Evolutionary conservation across 2,113 vertebrate species (phyloP), one percentile per base, ranked within the genome.

Genomic region (Paraplagusia blochii): DNA sequence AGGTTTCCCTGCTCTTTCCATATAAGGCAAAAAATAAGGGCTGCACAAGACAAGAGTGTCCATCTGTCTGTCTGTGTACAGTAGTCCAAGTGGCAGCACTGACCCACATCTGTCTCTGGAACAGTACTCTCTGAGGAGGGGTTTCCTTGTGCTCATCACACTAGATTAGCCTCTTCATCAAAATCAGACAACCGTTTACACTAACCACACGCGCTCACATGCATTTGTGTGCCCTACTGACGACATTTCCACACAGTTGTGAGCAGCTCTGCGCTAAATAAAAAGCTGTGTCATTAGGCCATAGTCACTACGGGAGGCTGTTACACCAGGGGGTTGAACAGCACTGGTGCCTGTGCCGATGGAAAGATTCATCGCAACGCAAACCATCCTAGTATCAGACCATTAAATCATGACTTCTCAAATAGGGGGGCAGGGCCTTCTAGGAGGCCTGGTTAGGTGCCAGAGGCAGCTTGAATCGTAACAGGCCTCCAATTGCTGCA

Each of bases 41-140:
- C 10, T 39, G 4, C 12, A 40, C 38, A 11, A 12, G 7, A 34
- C 7, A 2, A 5, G 18, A 7, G 12, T n/a, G 11, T 12, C n/a
- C n/a, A n/a, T n/a, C 2, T 10, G 12, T 35, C 1, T 11, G 2
- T 8, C 5, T 53, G 18, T n/a, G 42, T 29, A 29, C 22, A 29
- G 22, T 2, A 15, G 53, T 48, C 57, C 55, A 47, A 58, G 73
- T 48, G 62, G 63, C 74, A 66, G 58, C 68, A 17, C 67, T 77
- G 75, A 79, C 83, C 77, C 75, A 77, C 46, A 77, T 83, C 77
- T 75, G 77, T 78, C 77, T 40, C 10, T 69, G 56, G 69, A 8
- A 39, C 33, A 34, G 40, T 4, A 1, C 33, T 53, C 60, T 68
- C 72, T 5, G 52, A 69, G 57, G 60, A 56, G 66, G 72, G 59